Percentiles rank a stretch among this genome's conserved stretches.
phyloP scores from a whole-genome alignment of 2,888 invertebrate genomes.

The Punctoribates punctum region DNA sequence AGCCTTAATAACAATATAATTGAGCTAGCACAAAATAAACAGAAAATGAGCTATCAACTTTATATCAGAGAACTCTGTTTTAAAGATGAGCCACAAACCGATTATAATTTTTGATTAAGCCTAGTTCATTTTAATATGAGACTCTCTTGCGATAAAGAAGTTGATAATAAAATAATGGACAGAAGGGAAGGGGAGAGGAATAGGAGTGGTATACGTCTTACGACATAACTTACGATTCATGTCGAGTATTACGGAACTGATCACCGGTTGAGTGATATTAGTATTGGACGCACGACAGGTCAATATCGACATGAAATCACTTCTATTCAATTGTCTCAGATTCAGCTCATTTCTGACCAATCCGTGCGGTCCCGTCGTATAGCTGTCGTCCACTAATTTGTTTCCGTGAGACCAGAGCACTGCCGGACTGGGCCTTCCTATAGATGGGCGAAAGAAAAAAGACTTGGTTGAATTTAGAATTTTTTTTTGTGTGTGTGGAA shows the following conservation, averaged over 20 bases:
- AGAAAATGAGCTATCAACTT: too few species aligned
- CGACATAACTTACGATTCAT: conserved; percentile 47
- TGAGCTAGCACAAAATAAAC: too few species aligned
- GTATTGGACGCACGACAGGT: conserved; percentile 48
- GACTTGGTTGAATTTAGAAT: too few species aligned
- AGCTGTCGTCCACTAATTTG: conserved; percentile 46
- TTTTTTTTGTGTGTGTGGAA: too few species aligned
- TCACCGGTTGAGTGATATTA: conserved; percentile 46
- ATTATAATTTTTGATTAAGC: too few species aligned
- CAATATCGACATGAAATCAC: conserved; percentile 46
- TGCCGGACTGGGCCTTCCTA: conserved; percentile 46
- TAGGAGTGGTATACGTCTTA: too few species aligned
- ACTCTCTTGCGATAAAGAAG: neutral
- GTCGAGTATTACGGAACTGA: conserved; percentile 46
- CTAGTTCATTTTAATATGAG: too few species aligned
- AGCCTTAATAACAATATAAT: too few species aligned
- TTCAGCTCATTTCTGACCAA: conserved; percentile 46
- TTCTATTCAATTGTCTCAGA: conserved; percentile 43
- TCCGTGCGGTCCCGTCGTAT: conserved; percentile 46
- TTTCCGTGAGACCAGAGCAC: conserved; percentile 45
- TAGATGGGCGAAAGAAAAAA: too few species aligned
- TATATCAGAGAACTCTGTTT: too few species aligned
- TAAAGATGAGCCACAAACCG: too few species aligned
- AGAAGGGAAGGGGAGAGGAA: neutral
- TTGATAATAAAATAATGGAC: neutral